Evolutionary conservation across 2,113 vertebrate genomes (phyloP).

Genomic region (Macroglossus sobrinus): DNA sequence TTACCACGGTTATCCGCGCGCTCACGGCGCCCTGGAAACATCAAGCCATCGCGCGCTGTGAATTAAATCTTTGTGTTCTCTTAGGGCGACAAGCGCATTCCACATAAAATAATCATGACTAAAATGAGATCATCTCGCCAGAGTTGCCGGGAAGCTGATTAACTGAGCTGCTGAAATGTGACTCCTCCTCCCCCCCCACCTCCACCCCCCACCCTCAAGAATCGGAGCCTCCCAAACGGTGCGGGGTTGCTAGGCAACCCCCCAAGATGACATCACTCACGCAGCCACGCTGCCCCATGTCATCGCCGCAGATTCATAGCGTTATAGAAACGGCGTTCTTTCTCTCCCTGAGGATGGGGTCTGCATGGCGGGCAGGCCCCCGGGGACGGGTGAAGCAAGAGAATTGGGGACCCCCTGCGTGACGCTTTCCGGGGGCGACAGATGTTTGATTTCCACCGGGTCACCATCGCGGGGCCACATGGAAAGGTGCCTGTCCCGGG

Average conservation of each 20-base stretch:
- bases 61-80: slow-evolving; percentile 83
- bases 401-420: not conserved
- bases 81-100: slow-evolving; percentile 78
- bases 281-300: slow-evolving; percentile 33
- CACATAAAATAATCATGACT: slow-evolving; percentile 83
- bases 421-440: accelerated
- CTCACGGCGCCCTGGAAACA: slow-evolving; percentile 82
- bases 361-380: not conserved
- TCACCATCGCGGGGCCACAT: accelerated
- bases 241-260: slow-evolving; percentile 83
- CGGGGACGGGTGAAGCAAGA: accelerated
- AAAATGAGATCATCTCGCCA: slow-evolving; percentile 78
- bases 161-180: slow-evolving; percentile 65
- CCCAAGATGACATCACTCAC: slow-evolving; percentile 81
- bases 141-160: slow-evolving; percentile 79
- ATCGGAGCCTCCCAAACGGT: slow-evolving; percentile 77
- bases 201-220: slow-evolving; percentile 56
- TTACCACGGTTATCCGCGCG: slow-evolving; percentile 81
- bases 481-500: not conserved
- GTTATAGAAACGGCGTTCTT: not conserved
- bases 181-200: slow-evolving; percentile 26
- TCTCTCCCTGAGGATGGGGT: not conserved
- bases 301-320: slow-evolving; percentile 64
- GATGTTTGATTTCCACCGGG: not conserved
- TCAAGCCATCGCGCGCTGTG: slow-evolving; percentile 74